These are phyloP conservation scores for Zaprionus capensis DNA, from an alignment of 1,140 invertebrate genomes.

Conservation along the genomic window DNA sequence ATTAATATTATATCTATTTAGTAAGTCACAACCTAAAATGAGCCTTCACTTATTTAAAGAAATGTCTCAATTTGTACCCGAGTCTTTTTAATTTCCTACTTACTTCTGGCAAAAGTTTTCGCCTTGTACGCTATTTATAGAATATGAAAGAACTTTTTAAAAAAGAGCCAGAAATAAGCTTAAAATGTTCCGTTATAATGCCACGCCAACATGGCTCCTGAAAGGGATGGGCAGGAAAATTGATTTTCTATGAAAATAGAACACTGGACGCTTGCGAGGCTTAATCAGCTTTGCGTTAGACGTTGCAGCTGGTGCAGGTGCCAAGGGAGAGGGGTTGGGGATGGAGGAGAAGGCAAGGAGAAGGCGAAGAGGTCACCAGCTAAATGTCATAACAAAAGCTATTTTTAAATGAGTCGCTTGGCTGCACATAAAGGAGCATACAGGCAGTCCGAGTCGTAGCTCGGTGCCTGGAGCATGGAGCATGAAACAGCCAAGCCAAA, in stretches of 20 bases:
- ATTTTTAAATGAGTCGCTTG: slow-evolving; percentile 64
- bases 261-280: slow-evolving; percentile 23
- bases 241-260: slow-evolving; percentile 69
- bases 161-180: neutral
- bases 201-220: neutral
- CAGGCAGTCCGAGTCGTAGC: slow-evolving; percentile 9
- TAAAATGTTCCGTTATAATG: neutral
- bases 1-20: no score
- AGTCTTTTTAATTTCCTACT: no score
- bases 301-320: neutral
- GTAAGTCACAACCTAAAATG: no score
- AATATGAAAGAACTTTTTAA: neutral
- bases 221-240: slow-evolving; percentile 26
- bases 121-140: no score
- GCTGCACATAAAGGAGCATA: slow-evolving; percentile 42
- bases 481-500: slow-evolving; percentile 11
- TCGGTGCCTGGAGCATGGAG: neutral
- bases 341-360: neutral
- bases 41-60: no score
- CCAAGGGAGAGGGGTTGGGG: neutral
- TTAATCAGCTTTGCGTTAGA: slow-evolving; percentile 22
- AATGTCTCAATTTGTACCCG: no score
- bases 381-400: slow-evolving; percentile 77
- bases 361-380: slow-evolving; percentile 41
- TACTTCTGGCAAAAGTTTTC: no score